Evolutionary conservation across 2,113 vertebrate species (phyloP).

Genomic region (Ranitomeya variabilis): DNA sequence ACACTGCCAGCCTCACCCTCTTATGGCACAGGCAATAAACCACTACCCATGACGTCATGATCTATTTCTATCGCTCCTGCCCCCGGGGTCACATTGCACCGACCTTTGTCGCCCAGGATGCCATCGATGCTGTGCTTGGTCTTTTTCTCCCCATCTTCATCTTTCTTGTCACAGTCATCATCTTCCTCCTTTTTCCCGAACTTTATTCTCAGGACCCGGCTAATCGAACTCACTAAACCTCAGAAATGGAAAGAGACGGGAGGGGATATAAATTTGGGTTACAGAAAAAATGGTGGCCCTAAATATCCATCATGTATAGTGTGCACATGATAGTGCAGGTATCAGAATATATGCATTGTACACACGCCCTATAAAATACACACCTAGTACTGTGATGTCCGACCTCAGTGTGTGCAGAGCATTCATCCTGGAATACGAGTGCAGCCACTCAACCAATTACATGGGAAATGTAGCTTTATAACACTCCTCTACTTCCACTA

Average conservation of each 20-base stretch:
- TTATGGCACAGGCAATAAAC: background rate
- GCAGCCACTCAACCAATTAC: no score
- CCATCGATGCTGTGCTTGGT: constrained; percentile 99
- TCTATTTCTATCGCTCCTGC: no score
- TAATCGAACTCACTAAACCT: constrained; percentile 99
- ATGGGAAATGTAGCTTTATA: no score
- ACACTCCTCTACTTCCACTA: no score
- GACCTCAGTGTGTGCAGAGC: no score
- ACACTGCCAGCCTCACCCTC: background rate
- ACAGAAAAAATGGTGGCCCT: background rate
- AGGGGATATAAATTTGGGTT: constrained; percentile 73
- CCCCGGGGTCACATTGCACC: no score
- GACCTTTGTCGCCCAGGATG: constrained; percentile 99
- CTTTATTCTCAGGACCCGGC: constrained; percentile 98
- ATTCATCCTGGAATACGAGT: no score
- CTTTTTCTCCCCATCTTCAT: constrained; percentile 98
- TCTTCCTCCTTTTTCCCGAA: constrained; percentile 99
- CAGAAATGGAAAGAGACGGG: constrained; percentile 77
- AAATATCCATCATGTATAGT: background rate
- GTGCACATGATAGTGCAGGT: background rate
- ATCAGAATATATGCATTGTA: background rate
- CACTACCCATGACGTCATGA: background rate
- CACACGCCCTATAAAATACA: no score
- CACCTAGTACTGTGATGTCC: no score
- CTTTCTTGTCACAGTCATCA: constrained; percentile 94